phyloP scores from a whole-genome alignment of 2,797 vertebrate genomes.

The Lophius americanus region DNA sequence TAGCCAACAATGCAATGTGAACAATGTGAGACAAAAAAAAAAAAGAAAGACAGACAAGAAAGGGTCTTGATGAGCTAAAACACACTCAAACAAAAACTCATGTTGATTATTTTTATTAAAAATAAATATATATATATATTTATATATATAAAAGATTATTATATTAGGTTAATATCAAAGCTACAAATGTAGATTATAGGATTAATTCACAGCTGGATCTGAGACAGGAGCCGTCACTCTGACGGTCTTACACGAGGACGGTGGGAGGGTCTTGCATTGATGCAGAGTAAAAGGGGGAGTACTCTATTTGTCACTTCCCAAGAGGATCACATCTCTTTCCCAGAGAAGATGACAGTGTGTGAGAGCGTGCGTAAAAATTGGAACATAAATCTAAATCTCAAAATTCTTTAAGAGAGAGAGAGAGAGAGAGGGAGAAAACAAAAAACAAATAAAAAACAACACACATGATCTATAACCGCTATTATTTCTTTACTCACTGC shows the following conservation, averaged over 20 bases:
- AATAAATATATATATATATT: no score
- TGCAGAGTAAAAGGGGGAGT: conserved; percentile 20
- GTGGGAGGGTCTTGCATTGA: conserved; percentile 22
- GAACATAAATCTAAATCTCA: conserved; percentile 15
- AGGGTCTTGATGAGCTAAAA: no score
- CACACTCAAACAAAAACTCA: no score
- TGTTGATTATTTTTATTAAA: no score
- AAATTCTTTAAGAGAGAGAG: conserved; percentile 4
- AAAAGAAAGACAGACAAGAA: no score
- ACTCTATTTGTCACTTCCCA: conserved; percentile 56
- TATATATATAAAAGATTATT: no score
- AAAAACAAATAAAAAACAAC: background rate
- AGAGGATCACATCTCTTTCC: conserved; percentile 72
- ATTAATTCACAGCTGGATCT: background rate
- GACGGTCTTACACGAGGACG: background rate
- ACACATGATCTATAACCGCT: no score
- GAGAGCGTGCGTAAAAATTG: conserved; percentile 51
- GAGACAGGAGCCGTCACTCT: conserved; percentile 1
- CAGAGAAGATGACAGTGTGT: conserved; percentile 57
- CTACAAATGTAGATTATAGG: background rate
- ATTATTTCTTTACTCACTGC: no score
- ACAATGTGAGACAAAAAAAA: no score
- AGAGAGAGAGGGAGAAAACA: background rate
- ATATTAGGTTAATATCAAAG: background rate
- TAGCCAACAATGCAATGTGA: no score